Evolutionary conservation across 1,140 invertebrate genomes (phyloP), one percentile per base, ranked within the genome.

Genomic region (Delia radicum): DNA sequence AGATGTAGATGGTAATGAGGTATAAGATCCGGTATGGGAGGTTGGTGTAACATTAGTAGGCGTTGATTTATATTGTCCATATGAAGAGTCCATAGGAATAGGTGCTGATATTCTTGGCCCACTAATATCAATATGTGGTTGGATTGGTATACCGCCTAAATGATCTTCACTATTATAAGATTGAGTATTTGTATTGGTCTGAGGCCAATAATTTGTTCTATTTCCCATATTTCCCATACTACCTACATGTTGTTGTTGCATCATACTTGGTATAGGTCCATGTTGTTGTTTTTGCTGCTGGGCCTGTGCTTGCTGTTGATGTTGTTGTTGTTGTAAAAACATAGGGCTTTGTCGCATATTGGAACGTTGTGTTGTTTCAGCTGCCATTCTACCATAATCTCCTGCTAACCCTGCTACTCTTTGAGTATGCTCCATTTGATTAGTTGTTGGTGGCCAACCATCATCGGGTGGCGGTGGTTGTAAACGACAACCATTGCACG

Each of bases 401-500:
- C 63, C 28, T 2, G 13, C 7, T 10, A 15, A 2, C 0, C 26
- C 21, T 1, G 27, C 63, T 48, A 24, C 31, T 48, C 63, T 75
- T n/a, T 26, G 46, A 13, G 27, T 28, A 10, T 37, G 62, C 21
- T 75, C 62, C 6, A n/a, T 55, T 55, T 18, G 48, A 55, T 55
- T 18, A 55, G n/a, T 69, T 31, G 29, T 33, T 12, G 29, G 15
- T 63, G 15, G 15, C 75, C 75, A 75, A 18, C 37, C 42, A 10
- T 55, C 63, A 69, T 75, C 63, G n/a, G 33, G 2, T 73, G 65
- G n/a, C n/a, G 33, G 2, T 73, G 24, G 74, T 63, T 69, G 33
- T 21, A 69, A 26, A 48, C 48, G 63, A 69, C 76, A 77, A 10
- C 46, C 73, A 74, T 77, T 77, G 65, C 76, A 77, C 65, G 65